These are phyloP conservation scores for Himalopsyche tibetana DNA, from an alignment of 2,888 invertebrate species.

Conservation along the genomic window DNA sequence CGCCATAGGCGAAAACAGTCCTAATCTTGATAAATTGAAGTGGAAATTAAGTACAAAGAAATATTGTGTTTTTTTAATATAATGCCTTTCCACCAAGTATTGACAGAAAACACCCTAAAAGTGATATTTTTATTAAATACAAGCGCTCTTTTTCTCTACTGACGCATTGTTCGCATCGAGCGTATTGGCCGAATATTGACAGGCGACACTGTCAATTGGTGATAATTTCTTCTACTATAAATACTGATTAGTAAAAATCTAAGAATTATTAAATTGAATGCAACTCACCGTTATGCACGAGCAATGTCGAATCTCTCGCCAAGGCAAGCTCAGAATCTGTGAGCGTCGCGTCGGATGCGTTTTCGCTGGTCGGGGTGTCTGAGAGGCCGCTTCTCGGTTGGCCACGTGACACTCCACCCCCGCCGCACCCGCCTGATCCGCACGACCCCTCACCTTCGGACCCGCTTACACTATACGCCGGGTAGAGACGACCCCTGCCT, in stretches of 20 bases:
- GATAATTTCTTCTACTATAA: too few relatives aligned
- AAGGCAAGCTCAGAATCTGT: conserved; percentile 90
- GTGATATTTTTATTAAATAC: background rate
- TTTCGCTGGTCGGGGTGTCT: conserved; percentile 89
- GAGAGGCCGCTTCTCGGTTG: conserved; percentile 85
- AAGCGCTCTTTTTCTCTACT: background rate
- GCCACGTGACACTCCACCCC: conserved; percentile 73
- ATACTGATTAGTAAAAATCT: background rate
- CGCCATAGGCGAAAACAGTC: too few relatives aligned
- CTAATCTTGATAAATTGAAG: too few relatives aligned
- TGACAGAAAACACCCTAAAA: too few relatives aligned
- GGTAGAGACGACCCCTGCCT: conserved; percentile 90
- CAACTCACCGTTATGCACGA: conserved; percentile 89
- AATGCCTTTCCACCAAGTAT: too few relatives aligned
- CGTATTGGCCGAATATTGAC: too few relatives aligned
- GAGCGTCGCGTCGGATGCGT: conserved; percentile 90
- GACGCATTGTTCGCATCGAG: background rate
- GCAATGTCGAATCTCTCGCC: conserved; percentile 87
- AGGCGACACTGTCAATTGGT: too few relatives aligned
- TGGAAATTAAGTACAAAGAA: too few relatives aligned
- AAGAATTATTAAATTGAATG: background rate
- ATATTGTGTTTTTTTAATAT: too few relatives aligned
- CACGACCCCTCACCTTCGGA: conserved; percentile 83
- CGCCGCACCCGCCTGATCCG: conserved; percentile 76
- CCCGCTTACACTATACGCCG: conserved; percentile 87